phyloP scores from a whole-genome alignment of 2,113 vertebrate genomes.

The Rissa tridactyla region DNA sequence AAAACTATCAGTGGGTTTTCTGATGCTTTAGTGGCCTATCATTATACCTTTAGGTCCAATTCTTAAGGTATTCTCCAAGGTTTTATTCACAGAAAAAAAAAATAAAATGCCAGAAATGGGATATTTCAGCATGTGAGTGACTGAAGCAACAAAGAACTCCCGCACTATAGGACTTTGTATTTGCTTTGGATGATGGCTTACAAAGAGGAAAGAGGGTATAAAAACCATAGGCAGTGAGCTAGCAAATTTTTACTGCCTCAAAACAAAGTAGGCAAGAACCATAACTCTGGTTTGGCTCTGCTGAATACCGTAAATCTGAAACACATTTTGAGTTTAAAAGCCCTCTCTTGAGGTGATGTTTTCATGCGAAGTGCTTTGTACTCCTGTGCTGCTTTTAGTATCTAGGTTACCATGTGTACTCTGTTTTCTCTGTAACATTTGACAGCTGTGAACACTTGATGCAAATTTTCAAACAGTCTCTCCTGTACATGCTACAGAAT shows the following conservation, averaged over 20 bases:
- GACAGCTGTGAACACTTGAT: background rate
- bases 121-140: background rate
- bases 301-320: background rate
- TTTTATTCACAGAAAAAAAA: background rate
- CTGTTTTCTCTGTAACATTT: background rate
- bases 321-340: background rate
- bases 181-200: background rate
- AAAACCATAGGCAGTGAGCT: background rate
- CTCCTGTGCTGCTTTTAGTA: background rate
- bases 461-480: background rate
- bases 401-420: background rate
- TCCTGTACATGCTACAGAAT: background rate
- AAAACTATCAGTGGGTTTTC: background rate
- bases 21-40: background rate
- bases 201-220: background rate
- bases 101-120: background rate
- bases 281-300: background rate
- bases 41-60: background rate
- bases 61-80: background rate
- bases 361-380: background rate
- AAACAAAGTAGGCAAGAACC: background rate
- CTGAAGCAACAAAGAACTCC: background rate
- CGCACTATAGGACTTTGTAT: background rate
- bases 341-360: background rate
- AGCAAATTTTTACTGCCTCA: background rate